Percentiles rank a stretch among this genome's conserved stretches.
Evolutionary conservation across 2,888 invertebrate species (phyloP).

Genomic region (Portevinia maculata): DNA sequence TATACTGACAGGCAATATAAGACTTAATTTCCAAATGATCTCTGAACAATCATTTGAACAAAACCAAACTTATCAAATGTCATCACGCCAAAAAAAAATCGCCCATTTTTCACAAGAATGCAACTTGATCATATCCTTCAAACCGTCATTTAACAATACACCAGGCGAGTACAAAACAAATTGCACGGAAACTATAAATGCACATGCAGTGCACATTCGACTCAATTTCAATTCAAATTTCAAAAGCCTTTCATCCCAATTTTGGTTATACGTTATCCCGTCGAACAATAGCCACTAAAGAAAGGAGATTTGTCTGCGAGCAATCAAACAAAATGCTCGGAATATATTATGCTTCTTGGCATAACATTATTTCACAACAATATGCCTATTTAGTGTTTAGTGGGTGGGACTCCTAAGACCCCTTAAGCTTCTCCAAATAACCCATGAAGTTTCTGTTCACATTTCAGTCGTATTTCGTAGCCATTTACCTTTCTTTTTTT

Average conservation of each 20-base stretch:
- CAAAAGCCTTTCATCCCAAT: slow-evolving; percentile 29
- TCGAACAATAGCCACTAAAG: slow-evolving; percentile 52
- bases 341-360: slow-evolving; percentile 39
- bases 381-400: slow-evolving; percentile 11
- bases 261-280: slow-evolving; percentile 31
- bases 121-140: slow-evolving; percentile 19
- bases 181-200: slow-evolving; percentile 6
- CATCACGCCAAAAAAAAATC: slow-evolving; percentile 13
- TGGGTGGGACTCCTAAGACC: slow-evolving; percentile 44
- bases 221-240: not conserved
- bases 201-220: not conserved
- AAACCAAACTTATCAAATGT: slow-evolving; percentile 43
- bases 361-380: slow-evolving; percentile 57
- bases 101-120: not conserved
- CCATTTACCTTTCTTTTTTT: slow-evolving; percentile 13
- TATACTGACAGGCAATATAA: slow-evolving; percentile 19
- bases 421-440: not conserved
- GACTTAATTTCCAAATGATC: slow-evolving; percentile 16
- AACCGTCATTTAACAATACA: slow-evolving; percentile 25
- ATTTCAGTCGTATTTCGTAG: not conserved
- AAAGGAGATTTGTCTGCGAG: slow-evolving; percentile 53
- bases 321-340: slow-evolving; percentile 25
- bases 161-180: not conserved
- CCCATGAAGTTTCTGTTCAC: slow-evolving; percentile 1
- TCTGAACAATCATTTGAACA: not conserved